phyloP scores from a whole-genome alignment of 2,113 vertebrate species.

The Galeopterus variegatus region DNA sequence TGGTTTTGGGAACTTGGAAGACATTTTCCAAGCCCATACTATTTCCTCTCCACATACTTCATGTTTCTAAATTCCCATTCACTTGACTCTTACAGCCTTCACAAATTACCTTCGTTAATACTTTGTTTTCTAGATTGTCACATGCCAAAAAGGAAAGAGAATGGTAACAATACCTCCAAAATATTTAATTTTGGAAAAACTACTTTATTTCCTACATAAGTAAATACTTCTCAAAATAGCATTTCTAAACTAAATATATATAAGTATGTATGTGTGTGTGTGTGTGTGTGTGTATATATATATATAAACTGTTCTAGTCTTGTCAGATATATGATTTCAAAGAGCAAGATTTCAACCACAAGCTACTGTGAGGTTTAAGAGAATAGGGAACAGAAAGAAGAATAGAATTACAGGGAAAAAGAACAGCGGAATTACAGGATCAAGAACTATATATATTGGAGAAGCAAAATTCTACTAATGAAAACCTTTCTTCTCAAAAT shows the following conservation, averaged over 20 bases:
- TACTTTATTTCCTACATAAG: neutral
- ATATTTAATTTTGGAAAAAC: neutral
- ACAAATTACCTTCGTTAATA: neutral
- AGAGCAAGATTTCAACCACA: neutral
- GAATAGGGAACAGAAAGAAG: neutral
- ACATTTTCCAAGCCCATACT: neutral
- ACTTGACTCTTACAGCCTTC: neutral
- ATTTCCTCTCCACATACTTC: neutral
- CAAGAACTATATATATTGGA: neutral
- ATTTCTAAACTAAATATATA: neutral
- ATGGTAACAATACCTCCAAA: neutral
- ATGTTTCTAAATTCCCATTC: neutral
- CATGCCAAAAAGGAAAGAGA: neutral
- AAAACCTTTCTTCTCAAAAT: too few relatives aligned
- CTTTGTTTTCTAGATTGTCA: neutral
- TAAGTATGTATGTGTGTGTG: too few relatives aligned
- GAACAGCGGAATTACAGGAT: neutral
- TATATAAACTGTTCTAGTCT: neutral
- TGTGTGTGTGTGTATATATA: too few relatives aligned
- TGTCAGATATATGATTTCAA: neutral
- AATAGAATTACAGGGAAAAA: neutral
- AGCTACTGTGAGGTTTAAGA: neutral
- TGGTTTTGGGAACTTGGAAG: neutral
- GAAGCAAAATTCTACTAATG: neutral
- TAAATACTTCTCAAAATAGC: neutral